phyloP scores from a whole-genome alignment of 2,888 invertebrate species.

The Busseola fusca region DNA sequence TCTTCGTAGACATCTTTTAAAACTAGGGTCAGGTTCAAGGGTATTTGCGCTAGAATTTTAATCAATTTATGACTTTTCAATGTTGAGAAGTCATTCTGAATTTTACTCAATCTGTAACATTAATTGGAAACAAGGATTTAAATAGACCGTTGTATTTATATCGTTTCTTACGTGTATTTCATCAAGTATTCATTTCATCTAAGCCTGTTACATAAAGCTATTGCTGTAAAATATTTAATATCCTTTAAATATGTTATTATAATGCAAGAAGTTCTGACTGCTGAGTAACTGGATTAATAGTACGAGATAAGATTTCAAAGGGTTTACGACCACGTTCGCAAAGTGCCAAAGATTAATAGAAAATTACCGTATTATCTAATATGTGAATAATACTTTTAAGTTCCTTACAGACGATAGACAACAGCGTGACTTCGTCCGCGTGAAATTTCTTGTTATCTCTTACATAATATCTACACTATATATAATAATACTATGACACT shows the following conservation, averaged over 20 bases:
- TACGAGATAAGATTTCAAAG: slow-evolving; percentile 5
- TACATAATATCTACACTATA: not conserved
- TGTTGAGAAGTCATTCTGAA: not conserved
- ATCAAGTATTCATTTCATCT: slow-evolving; percentile 13
- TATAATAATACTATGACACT: not conserved
- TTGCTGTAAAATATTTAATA: slow-evolving; percentile 16
- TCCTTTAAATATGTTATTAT: slow-evolving; percentile 8
- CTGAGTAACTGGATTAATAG: slow-evolving; percentile 13
- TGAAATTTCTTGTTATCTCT: not conserved
- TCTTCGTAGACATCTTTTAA: not conserved
- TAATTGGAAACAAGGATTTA: not conserved
- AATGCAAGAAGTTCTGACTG: slow-evolving; percentile 11
- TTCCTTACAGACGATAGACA: not conserved
- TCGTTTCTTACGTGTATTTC: not conserved
- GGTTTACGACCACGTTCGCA: slow-evolving; percentile 11
- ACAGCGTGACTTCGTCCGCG: not conserved
- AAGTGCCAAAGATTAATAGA: slow-evolving; percentile 14
- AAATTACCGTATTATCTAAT: not conserved
- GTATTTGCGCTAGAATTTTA: not conserved
- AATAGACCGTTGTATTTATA: not conserved
- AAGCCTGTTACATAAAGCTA: slow-evolving; percentile 19
- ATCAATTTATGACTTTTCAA: not conserved
- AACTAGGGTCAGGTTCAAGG: not conserved
- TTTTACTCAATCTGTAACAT: not conserved
- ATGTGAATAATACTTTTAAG: slow-evolving; percentile 2